These are phyloP conservation scores for Sorex fumeus DNA, from an alignment of 2,113 vertebrate genomes.

Conservation along the genomic window DNA sequence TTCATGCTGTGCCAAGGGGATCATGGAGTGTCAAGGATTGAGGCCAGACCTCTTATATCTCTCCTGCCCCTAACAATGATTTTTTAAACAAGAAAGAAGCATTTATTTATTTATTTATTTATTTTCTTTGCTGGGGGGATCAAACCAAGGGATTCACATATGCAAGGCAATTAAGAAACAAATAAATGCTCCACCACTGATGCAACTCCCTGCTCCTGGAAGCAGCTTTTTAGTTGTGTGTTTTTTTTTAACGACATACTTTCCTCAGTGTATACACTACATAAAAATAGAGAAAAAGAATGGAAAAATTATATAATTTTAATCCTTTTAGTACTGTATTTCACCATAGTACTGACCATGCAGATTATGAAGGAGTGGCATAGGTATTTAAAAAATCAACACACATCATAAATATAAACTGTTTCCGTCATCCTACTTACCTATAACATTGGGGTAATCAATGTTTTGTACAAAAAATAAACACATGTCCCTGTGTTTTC, in stretches of 20 bases:
- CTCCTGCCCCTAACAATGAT: too few relatives aligned
- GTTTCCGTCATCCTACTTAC: neutral
- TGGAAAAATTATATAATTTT: conserved; percentile 9
- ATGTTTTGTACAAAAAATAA: conserved; percentile 21
- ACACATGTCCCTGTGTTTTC: neutral
- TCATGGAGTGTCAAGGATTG: too few relatives aligned
- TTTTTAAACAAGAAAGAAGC: too few relatives aligned
- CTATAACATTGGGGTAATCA: neutral
- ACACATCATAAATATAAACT: neutral
- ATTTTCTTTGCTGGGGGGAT: too few relatives aligned
- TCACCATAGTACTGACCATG: neutral
- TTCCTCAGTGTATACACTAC: neutral
- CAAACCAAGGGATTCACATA: too few relatives aligned
- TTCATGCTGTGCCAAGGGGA: too few relatives aligned
- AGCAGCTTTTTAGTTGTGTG: conserved; percentile 21
- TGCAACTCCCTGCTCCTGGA: neutral
- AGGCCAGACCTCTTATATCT: too few relatives aligned
- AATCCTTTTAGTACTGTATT: neutral
- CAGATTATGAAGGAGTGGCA: neutral
- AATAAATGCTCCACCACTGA: too few relatives aligned
- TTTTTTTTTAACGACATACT: conserved; percentile 32
- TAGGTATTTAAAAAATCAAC: neutral
- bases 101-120: too few relatives aligned
- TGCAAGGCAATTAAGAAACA: too few relatives aligned
- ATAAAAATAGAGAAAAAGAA: conserved; percentile 32